Evolutionary conservation across 1,140 invertebrate genomes (phyloP).

Genomic region (Philopotamus ludificatus): DNA sequence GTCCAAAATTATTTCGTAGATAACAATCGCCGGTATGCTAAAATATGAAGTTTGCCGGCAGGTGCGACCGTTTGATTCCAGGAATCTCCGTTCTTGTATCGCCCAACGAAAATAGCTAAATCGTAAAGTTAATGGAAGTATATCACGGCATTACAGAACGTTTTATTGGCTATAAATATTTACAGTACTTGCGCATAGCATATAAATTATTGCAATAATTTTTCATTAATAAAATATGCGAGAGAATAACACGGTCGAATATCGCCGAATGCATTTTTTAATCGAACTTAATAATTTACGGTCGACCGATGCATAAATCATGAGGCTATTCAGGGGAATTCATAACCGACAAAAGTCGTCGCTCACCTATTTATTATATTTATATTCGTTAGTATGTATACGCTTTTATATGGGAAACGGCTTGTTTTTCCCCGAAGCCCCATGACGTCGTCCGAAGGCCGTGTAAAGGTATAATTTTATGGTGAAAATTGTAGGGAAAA

Average conservation of each 20-base stretch:
- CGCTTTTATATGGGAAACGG: not conserved
- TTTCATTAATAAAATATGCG: too few species aligned
- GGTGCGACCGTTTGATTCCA: not conserved
- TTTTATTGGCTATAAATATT: not conserved
- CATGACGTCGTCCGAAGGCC: not conserved
- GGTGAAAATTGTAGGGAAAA: not conserved
- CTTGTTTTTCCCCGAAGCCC: not conserved
- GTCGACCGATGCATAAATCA: too few species aligned
- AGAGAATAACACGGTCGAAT: too few species aligned
- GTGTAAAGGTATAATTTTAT: not conserved
- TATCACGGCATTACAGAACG: not conserved
- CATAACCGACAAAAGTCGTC: not conserved
- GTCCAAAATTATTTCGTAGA: too few species aligned
- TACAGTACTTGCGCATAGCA: too few species aligned
- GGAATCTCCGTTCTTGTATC: not conserved
- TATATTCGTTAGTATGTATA: not conserved
- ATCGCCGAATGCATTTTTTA: too few species aligned
- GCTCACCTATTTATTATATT: not conserved
- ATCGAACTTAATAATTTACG: too few species aligned
- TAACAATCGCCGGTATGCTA: too few species aligned
- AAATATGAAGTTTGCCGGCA: too few species aligned
- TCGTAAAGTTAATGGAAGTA: not conserved
- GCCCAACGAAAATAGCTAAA: not conserved
- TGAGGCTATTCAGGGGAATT: not conserved
- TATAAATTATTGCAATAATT: too few species aligned